These are phyloP conservation scores for Chaetorhynchus papuensis DNA, from an alignment of 2,113 vertebrate genomes.

Conservation along the genomic window DNA sequence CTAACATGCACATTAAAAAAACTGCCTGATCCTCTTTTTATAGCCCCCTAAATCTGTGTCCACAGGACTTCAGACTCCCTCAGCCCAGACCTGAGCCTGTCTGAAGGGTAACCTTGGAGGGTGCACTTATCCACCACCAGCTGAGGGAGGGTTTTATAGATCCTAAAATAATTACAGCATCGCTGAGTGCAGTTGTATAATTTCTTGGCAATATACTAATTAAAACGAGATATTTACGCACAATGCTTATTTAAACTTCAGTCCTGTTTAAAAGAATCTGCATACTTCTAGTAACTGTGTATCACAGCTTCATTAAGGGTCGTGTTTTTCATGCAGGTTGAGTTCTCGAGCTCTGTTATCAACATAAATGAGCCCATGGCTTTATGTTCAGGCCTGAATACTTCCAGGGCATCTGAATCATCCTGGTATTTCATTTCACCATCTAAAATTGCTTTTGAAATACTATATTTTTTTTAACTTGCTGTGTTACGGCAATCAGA, in stretches of 20 bases:
- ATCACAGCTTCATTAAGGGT: not conserved
- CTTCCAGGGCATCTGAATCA: constrained; percentile 36
- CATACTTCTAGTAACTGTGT: not conserved
- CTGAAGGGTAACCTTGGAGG: not conserved
- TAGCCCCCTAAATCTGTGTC: not conserved
- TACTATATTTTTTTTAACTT: not conserved
- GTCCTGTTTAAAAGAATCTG: not conserved
- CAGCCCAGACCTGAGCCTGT: rapidly evolving
- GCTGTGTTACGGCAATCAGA: not conserved
- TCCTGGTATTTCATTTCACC: constrained; percentile 9
- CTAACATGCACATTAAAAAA: rapidly evolving
- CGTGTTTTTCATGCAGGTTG: not conserved
- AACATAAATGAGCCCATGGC: not conserved
- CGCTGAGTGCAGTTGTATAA: not conserved
- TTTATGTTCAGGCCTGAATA: not conserved
- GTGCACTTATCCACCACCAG: not conserved
- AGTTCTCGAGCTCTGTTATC: not conserved
- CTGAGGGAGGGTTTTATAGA: not conserved
- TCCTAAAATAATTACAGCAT: constrained; percentile 6
- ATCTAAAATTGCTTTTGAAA: not conserved
- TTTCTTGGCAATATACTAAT: constrained; percentile 32
- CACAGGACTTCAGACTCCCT: not conserved
- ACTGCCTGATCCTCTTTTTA: not conserved
- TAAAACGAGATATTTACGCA: constrained; percentile 39
- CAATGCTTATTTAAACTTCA: constrained; percentile 4